Percentiles rank a stretch among this genome's conserved stretches.
These are phyloP conservation scores for Trichacis sp. DNA, from an alignment of 2,888 invertebrate species.

Conservation along the genomic window DNA sequence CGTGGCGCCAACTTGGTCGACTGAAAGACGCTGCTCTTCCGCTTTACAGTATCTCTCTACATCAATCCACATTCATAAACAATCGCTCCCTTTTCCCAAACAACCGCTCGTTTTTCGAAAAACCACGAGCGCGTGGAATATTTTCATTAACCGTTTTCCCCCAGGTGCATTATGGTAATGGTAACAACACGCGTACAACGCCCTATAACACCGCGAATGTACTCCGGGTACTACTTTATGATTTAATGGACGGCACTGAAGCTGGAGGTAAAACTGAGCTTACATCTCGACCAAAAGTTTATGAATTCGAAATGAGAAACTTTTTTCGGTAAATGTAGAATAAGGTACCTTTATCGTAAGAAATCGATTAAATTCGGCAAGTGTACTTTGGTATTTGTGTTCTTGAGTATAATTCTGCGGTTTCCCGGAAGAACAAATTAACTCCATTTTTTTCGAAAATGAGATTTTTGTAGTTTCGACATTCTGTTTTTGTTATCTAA, in stretches of 20 bases:
- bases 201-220: background rate
- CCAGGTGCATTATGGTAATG: background rate
- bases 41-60: slow-evolving; percentile 10
- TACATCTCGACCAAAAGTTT: no score
- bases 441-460: no score
- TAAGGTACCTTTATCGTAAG: no score
- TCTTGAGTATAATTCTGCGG: no score
- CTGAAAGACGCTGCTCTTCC: slow-evolving; percentile 21
- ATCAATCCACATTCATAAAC: background rate
- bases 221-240: background rate
- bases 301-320: no score
- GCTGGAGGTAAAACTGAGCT: no score
- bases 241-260: background rate
- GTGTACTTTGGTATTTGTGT: no score
- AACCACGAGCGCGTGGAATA: background rate
- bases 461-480: no score
- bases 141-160: background rate
- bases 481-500: no score
- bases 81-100: background rate
- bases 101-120: background rate
- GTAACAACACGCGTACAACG: background rate
- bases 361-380: no score
- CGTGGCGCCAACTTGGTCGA: slow-evolving; percentile 28
- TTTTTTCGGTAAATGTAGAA: no score
- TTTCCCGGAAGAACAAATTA: no score